phyloP scores from a whole-genome alignment of 2,113 vertebrate genomes.

The Poecile atricapillus region DNA sequence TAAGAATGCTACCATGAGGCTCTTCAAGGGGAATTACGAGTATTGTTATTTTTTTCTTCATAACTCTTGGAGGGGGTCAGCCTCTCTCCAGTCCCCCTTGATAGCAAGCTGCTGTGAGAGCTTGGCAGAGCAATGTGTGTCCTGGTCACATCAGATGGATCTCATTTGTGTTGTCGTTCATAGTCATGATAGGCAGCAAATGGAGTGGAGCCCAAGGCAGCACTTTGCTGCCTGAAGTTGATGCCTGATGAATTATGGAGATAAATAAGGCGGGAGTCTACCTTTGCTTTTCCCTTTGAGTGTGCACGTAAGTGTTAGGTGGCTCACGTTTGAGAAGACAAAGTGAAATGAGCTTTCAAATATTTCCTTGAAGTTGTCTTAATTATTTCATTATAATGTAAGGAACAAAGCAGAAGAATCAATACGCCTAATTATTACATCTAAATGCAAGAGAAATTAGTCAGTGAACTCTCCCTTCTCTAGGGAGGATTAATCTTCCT shows the following conservation, averaged over 20 bases:
- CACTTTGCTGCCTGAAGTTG: slow-evolving; percentile 35
- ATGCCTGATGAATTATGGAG: slow-evolving; percentile 17
- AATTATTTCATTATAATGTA: slow-evolving; percentile 62
- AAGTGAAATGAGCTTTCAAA: slow-evolving; percentile 57
- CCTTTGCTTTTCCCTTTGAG: slow-evolving; percentile 21
- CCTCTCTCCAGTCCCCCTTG: neutral
- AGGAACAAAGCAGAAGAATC: slow-evolving; percentile 63
- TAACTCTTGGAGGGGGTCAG: neutral
- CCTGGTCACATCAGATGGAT: neutral
- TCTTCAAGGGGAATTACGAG: neutral
- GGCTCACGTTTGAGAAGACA: slow-evolving; percentile 19
- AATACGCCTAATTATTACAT: slow-evolving; percentile 74
- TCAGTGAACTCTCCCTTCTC: slow-evolving; percentile 69
- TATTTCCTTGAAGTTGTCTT: slow-evolving; percentile 58
- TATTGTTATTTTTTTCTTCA: neutral
- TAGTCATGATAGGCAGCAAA: slow-evolving; percentile 24
- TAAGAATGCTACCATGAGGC: neutral
- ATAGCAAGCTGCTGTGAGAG: neutral
- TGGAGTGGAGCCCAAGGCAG: slow-evolving; percentile 36
- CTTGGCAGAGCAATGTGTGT: neutral
- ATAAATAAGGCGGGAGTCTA: neutral
- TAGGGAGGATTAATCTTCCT: slow-evolving; percentile 70
- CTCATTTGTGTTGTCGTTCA: slow-evolving; percentile 1
- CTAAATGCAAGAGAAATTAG: slow-evolving; percentile 71
- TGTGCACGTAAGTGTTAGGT: neutral